Conservation (phyloP, 2,113 vertebrate species). For the Gambusia affinis region DNA sequence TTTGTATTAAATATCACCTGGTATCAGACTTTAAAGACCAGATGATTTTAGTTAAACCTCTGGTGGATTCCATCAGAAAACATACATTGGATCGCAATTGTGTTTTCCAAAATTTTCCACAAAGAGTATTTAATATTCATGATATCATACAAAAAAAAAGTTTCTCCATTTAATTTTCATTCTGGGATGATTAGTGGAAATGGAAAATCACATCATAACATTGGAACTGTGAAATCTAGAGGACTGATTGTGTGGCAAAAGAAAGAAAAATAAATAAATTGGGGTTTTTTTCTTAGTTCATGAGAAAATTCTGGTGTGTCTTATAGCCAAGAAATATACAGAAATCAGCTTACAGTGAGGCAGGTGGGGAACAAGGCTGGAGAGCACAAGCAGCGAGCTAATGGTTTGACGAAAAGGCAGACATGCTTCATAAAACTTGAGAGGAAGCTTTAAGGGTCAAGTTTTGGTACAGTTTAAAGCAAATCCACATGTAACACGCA, state of each 20-base stretch:
- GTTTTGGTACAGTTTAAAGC: not conserved
- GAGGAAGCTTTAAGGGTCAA: slow-evolving; percentile 2
- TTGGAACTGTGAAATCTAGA: not conserved
- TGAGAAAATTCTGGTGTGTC: not conserved
- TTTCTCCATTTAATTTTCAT: not conserved
- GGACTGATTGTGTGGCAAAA: too few relatives aligned
- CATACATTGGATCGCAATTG: too few relatives aligned
- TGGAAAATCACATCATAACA: too few relatives aligned
- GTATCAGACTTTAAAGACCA: too few relatives aligned
- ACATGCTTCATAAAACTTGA: slow-evolving; percentile 26
- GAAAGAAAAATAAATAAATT: not conserved
- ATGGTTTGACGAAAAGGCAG: slow-evolving; percentile 5
- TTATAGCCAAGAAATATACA: not conserved
- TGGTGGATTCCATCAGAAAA: too few relatives aligned
- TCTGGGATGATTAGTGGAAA: not conserved
- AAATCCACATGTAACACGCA: slow-evolving; percentile 1
- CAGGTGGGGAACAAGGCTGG: slow-evolving; percentile 1
- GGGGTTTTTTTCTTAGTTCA: not conserved
- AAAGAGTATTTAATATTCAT: too few relatives aligned
- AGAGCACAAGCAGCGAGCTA: slow-evolving; percentile 9
- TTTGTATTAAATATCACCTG: too few relatives aligned
- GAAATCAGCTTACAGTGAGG: slow-evolving; percentile 5
- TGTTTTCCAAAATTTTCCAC: too few relatives aligned
- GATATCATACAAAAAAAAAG: not conserved
- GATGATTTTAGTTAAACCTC: too few relatives aligned